A percentile compares a stretch with the other conserved stretches of the same genome.
phyloP scores from a whole-genome alignment of 1,140 invertebrate species.

The Frieseomelitta varia region DNA sequence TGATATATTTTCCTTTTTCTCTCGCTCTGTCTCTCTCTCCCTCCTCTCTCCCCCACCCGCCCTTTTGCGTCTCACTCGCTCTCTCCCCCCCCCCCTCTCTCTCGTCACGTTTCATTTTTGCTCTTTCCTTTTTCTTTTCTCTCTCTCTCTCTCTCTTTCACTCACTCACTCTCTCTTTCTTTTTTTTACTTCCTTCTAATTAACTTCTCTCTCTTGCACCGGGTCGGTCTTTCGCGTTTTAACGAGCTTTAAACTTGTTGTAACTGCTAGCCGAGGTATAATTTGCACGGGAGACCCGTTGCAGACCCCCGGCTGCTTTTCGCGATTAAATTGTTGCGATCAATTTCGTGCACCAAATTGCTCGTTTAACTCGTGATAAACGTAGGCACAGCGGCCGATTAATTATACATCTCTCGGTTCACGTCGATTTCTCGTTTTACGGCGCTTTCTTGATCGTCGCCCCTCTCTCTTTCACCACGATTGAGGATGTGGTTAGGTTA shows the following conservation, averaged over 20 bases:
- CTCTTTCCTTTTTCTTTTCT: neutral
- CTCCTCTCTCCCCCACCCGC: no score
- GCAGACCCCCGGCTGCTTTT: neutral
- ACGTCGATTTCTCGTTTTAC: neutral
- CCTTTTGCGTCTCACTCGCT: neutral
- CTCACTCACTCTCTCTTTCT: neutral
- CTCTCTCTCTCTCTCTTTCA: neutral
- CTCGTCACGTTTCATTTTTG: neutral
- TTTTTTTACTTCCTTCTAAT: constrained; percentile 36
- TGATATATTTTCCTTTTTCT: constrained; percentile 27
- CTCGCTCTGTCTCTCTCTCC: neutral
- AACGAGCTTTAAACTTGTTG: constrained; percentile 49
- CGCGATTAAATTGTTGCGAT: constrained; percentile 45
- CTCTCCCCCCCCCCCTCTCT: no score
- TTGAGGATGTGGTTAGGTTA: neutral
- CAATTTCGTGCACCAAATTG: constrained; percentile 34
- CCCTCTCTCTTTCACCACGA: neutral
- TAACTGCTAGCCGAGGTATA: constrained; percentile 22
- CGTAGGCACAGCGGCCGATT: constrained; percentile 19
- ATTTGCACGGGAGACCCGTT: constrained; percentile 21
- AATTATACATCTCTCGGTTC: constrained; percentile 9
- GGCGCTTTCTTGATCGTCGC: neutral
- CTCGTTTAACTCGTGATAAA: constrained; percentile 22
- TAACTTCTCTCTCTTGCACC: constrained; percentile 38
- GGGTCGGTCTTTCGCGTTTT: constrained; percentile 34